A percentile compares a stretch with the other conserved stretches of the same genome.
phyloP scores from a whole-genome alignment of 2,113 vertebrate genomes.

The Dicaeum eximium region DNA sequence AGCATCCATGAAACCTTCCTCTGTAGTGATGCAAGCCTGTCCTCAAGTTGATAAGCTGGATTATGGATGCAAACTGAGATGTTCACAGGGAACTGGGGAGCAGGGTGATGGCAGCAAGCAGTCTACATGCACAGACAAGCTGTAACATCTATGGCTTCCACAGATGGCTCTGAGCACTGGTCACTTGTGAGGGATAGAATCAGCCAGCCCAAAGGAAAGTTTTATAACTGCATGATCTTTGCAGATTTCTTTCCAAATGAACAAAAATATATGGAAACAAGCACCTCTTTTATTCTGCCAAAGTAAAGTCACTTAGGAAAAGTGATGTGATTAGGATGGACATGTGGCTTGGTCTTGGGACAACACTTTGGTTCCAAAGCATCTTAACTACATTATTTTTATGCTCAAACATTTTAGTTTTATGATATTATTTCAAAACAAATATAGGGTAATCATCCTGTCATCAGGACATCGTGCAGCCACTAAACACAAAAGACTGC shows the following conservation, averaged over 20 bases:
- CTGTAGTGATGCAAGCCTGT: background rate
- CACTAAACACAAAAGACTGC: background rate
- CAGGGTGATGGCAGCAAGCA: background rate
- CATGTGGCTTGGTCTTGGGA: background rate
- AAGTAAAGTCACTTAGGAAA: background rate
- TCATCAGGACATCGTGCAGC: background rate
- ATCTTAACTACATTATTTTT: background rate
- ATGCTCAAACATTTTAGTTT: background rate
- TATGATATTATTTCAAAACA: background rate
- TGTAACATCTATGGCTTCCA: background rate
- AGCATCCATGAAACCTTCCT: background rate
- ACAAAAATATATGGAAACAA: background rate
- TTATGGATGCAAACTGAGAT: background rate
- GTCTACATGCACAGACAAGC: no score
- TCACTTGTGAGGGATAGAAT: background rate
- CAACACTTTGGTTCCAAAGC: background rate
- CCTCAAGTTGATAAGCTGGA: background rate
- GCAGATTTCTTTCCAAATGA: background rate
- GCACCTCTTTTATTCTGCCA: background rate
- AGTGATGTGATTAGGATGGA: background rate
- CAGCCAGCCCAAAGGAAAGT: background rate
- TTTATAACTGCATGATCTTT: background rate
- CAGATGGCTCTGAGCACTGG: background rate
- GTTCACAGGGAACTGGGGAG: background rate
- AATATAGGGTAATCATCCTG: background rate